Evolutionary conservation across 1,140 invertebrate species (phyloP), one percentile per base, ranked within the genome.

Genomic region (Aphaenogaster ashmeadi): DNA sequence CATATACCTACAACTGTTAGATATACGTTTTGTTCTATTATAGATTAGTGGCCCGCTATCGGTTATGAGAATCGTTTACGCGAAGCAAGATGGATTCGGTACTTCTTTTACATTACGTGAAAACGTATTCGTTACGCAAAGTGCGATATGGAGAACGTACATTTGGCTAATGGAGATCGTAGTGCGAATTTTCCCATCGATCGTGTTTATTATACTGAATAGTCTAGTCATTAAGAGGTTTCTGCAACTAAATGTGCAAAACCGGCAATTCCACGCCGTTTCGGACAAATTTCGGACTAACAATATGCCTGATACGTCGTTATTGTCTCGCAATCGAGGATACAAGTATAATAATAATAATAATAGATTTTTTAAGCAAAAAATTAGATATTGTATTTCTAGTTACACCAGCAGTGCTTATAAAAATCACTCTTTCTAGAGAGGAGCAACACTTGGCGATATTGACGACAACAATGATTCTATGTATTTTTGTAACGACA

Each of bases 371-470:
- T n/a, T n/a, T 56, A 72, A 21, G 3, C 3, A 60, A 54, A 54
- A 60, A 56, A 58, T 74, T 38, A 41, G 1, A 58, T 38, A 9
- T 38, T 38, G 5, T 21, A 71, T 47, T 33, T 71, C 7, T 15
- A 5, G 2, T 71, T 15, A 15, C 13, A 0, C 15, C 58, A 64
- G 3, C 0, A n/a, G 9, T 36, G 15, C 47, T 38, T 58, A 21
- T 52, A 75, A 85, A 67, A 21, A 71, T 88, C 36, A 36, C 3
- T 52, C 3, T 69, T 87, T 89, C 9, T 52, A 90, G 89, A 71
- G 89, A 89, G 56, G 88, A 89, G 27, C 89, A 90, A 21, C 88
- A 90, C 60, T 89, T 90, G 36, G 77, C 77, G 47, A 89, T 79
- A 47, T 11, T 90, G 21, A 90, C 89, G 77, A 87, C 89, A 54